Evolutionary conservation across 1,140 invertebrate genomes (phyloP), one percentile per base, ranked within the genome.

Genomic region (Orius laevigatus): DNA sequence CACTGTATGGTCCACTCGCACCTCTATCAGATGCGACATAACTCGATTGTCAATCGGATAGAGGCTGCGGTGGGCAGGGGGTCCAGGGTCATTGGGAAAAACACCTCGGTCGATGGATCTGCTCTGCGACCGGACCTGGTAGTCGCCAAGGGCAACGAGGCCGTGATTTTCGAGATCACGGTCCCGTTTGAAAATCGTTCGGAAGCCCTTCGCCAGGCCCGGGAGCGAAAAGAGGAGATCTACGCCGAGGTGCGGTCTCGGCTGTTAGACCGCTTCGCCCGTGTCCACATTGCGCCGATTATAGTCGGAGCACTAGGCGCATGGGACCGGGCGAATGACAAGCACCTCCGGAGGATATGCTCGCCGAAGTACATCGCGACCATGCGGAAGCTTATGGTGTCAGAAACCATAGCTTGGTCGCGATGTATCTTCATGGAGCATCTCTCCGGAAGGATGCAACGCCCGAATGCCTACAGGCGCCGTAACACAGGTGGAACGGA

Each of bases 121-220:
- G 33, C 43, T 8, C 47, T 59, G 8, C 46, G 55, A n/a, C 60
- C 60, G 5, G 62, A 64, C 53, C 51, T 63, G 1, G 56, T 64
- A 8, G 42, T 63, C 6, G 50, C 43, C 12, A 48, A 62, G 46
- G 58, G 32, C 6, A 55, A 53, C 5, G 50, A 31, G 0, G 46
- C 57, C 12, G 4, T 44, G 20, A 56, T 61, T 11, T 51, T 63
- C 35, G 62, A 67, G 45, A 59, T 68, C 2, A 49, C 60, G 14
- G 56, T 66, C 18, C 56, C 60, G 0, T 66, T 65, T 16, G 63
- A 68, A 34, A 66, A 64, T 49, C 48, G 55, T 5, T 14, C 25
- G 5, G 48, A 39, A 0, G 60, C 57, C 0, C 35, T 62, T 5
- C 48, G 40, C 1, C 39, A 32, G 10, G 56, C 51, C 0, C 42